Base-by-base conservation (phyloP, 2,888 invertebrate genomes). In the Protonemura montana region DNA sequence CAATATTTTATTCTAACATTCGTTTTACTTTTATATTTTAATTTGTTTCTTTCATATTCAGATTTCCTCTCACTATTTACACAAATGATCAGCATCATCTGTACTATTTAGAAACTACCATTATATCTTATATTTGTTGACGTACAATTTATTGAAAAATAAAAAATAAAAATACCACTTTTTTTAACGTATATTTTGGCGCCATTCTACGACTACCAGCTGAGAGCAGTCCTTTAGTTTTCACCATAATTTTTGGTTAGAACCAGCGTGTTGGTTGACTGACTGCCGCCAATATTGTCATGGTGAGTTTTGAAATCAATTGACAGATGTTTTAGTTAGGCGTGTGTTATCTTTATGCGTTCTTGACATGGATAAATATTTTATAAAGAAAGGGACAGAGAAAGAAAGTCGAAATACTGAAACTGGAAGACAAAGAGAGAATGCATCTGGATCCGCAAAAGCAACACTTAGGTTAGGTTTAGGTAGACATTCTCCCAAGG, bases 381-480 rank as follows among this genome's bases (percentile, higher is more conserved):
- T 59, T 3, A 59, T 59, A 16, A 59, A 59, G 59, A 59, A 21
- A 59, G 59, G 13, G 21, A 59, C 16, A 59, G 59, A 59, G 21
- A 59, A 21, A 13, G 59, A 59, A 21, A 21, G 59, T 21, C 16
- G 2, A 21, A 59, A 21, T 59, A 59, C 2, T 59, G 6, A 41
- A 41, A 10, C 59, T 7, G 59, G 59, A 59, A 59, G 21, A 16
- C 59, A 59, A 59, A 21, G 7, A 7, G 13, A 21, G 21, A 10
- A 59, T 21, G 59, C 13, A 2, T 10, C 59, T 59, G 59, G 59
- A 21, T 26, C 59, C 1, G 59, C 16, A 21, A 78, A 28, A 16
- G 3, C 78, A 78, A 25, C 78, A 78, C 78, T 78, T 78, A 78
- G 78, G 78, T 78, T 78, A 78, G 78, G 78, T 78, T 16, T 78